Percentiles rank a stretch among this genome's conserved stretches.
Conservation (phyloP, 1,140 invertebrate genomes). For the Pinna nobilis region DNA sequence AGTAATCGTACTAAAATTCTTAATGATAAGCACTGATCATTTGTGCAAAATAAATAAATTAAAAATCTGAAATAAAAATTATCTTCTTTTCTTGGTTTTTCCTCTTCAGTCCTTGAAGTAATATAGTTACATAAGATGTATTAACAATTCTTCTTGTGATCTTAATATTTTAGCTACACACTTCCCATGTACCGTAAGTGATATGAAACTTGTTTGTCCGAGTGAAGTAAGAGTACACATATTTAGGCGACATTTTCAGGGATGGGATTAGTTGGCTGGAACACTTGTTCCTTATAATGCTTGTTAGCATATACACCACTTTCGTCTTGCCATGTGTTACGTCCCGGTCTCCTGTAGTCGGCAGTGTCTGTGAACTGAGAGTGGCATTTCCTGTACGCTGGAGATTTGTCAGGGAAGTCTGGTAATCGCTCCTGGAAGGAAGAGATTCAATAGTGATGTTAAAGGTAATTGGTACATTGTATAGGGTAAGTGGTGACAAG, state of each 20-base stretch:
- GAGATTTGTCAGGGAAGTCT: constrained; percentile 61
- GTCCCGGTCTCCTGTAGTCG: constrained; percentile 66
- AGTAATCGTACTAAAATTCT: no score
- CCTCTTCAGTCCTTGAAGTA: no score
- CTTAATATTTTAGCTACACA: not conserved
- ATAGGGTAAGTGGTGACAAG: not conserved
- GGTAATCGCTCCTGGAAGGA: constrained; percentile 51
- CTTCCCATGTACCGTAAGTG: not conserved
- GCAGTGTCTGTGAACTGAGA: constrained; percentile 74
- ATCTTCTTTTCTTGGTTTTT: no score
- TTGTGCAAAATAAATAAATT: no score
- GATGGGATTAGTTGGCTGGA: constrained; percentile 55
- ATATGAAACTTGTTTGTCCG: not conserved
- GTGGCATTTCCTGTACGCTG: constrained; percentile 68
- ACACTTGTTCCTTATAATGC: constrained; percentile 62
- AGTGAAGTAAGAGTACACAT: no score
- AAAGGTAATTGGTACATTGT: not conserved
- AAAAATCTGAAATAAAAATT: no score
- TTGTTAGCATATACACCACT: constrained; percentile 72
- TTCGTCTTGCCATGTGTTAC: constrained; percentile 74
- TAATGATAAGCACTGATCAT: no score
- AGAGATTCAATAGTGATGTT: not conserved
- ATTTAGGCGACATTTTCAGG: constrained; percentile 28
- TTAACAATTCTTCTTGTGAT: not conserved
- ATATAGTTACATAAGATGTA: not conserved